Percentiles rank a stretch among this genome's conserved stretches.
These are phyloP conservation scores for Proisotoma minuta DNA, from an alignment of 2,888 invertebrate genomes.

Conservation along the genomic window DNA sequence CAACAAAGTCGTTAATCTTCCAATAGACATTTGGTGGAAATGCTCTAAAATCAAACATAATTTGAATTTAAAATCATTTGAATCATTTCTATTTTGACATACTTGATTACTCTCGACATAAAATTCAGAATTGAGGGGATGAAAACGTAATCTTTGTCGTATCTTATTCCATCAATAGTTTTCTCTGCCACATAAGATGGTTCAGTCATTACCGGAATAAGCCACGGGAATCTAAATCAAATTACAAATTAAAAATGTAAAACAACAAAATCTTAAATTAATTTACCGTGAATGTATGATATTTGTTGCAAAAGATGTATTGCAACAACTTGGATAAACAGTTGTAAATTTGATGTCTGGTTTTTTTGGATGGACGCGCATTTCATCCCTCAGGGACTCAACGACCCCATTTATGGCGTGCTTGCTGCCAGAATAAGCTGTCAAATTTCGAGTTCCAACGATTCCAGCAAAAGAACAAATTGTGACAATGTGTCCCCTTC, in stretches of 20 bases:
- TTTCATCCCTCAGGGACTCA: conserved; percentile 75
- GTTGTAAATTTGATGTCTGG: conserved; percentile 68
- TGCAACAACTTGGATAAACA: conserved; percentile 66
- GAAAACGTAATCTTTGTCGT: conserved; percentile 62
- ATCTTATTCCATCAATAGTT: conserved; percentile 60
- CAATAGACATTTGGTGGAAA: conserved; percentile 17
- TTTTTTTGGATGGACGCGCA: conserved; percentile 57
- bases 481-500: conserved; percentile 71
- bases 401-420: conserved; percentile 53
- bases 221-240: conserved; percentile 27
- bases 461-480: conserved; percentile 73
- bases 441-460: conserved; percentile 66
- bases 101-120: conserved; percentile 21
- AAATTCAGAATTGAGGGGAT: conserved; percentile 58
- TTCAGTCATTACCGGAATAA: conserved; percentile 54
- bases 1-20: conserved; percentile 16
- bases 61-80: background rate
- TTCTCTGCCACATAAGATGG: conserved; percentile 58
- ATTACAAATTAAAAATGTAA: background rate
- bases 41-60: conserved; percentile 6
- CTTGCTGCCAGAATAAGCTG: conserved; percentile 64
- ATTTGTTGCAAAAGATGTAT: conserved; percentile 32
- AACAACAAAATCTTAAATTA: background rate
- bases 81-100: background rate
- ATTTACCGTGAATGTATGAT: conserved; percentile 22